Conservation (phyloP, 2,113 vertebrate genomes). For the Illadopsis cleaveri region DNA sequence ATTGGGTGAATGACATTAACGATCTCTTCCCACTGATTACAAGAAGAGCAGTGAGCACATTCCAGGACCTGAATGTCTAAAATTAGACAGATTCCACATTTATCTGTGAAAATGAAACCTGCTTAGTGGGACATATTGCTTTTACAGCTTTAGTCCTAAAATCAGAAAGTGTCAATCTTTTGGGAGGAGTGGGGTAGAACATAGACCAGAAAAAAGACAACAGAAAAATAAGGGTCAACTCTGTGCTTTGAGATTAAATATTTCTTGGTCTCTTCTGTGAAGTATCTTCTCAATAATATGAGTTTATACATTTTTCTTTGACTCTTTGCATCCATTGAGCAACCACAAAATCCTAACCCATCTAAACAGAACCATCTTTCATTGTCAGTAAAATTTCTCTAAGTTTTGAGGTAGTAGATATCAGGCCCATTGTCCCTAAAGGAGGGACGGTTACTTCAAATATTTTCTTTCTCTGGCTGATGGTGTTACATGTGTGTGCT, state of each 20-base stretch:
- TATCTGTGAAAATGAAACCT: not conserved
- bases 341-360: not conserved
- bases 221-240: not conserved
- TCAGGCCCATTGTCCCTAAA: not conserved
- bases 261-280: not conserved
- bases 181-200: rapidly evolving
- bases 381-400: not conserved
- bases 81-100: not conserved
- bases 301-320: not conserved
- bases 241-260: not conserved
- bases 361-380: not conserved
- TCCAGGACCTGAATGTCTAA: not conserved
- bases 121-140: not conserved
- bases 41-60: not conserved
- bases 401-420: not conserved
- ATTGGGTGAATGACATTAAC: not conserved
- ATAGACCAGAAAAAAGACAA: not conserved
- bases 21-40: not conserved
- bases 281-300: not conserved
- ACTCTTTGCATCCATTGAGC: not conserved
- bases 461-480: conserved; percentile 1
- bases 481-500: not conserved
- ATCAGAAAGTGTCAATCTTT: not conserved
- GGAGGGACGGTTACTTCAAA: not conserved
- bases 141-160: not conserved